Evolutionary conservation across 1,140 invertebrate species (phyloP).

Genomic region (Cydia splendana): DNA sequence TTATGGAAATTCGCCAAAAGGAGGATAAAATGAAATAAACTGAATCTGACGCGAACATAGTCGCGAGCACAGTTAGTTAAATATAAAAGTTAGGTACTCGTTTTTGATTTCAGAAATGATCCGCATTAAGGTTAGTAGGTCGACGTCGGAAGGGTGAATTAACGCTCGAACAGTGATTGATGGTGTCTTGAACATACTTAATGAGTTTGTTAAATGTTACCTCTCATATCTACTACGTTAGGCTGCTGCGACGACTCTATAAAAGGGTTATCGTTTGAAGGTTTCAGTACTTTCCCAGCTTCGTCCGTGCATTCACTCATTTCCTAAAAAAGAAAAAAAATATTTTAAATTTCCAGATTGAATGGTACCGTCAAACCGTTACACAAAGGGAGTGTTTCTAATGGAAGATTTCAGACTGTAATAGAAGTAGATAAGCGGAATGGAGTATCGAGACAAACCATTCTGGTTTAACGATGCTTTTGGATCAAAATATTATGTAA

Average conservation of each 20-base stretch:
- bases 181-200: not conserved
- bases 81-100: not conserved
- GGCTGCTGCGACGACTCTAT: constrained; percentile 92
- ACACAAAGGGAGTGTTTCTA: too few relatives aligned
- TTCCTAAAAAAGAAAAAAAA: constrained; percentile 79
- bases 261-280: constrained; percentile 93
- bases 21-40: too few relatives aligned
- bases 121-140: constrained; percentile 23
- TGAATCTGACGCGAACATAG: too few relatives aligned
- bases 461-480: too few relatives aligned
- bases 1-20: too few relatives aligned
- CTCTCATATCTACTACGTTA: constrained; percentile 96
- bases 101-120: not conserved
- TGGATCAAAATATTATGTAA: too few relatives aligned
- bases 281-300: constrained; percentile 89
- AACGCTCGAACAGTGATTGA: constrained; percentile 16
- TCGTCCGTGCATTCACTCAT: constrained; percentile 88
- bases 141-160: constrained; percentile 2
- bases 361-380: too few relatives aligned
- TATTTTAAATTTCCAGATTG: constrained; percentile 23
- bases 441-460: too few relatives aligned
- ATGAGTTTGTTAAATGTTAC: constrained; percentile 72
- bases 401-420: too few relatives aligned
- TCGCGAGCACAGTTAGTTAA: too few relatives aligned
- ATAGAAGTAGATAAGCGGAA: too few relatives aligned